A percentile compares a stretch with the other conserved stretches of the same genome.
These are phyloP conservation scores for Cyaniris semiargus DNA, from an alignment of 2,888 invertebrate species.

Conservation along the genomic window DNA sequence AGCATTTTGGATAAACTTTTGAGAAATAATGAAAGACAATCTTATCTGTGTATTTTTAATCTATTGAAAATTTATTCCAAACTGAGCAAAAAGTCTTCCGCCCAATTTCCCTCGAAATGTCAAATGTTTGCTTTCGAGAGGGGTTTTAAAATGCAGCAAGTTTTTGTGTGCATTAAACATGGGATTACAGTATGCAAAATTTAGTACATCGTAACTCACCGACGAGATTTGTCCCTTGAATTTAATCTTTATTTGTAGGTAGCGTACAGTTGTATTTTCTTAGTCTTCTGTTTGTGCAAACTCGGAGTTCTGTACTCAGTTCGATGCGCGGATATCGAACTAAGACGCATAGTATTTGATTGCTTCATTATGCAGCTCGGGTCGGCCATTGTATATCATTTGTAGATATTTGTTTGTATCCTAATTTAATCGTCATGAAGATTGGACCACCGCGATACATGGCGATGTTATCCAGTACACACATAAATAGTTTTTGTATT, in stretches of 20 bases:
- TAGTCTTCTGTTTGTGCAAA: neutral
- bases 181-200: slow-evolving; percentile 73
- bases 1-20: neutral
- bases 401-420: slow-evolving; percentile 73
- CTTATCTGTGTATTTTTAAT: slow-evolving; percentile 9
- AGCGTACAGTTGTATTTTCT: neutral
- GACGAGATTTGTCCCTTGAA: neutral
- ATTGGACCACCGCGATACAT: slow-evolving; percentile 72
- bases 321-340: slow-evolving; percentile 48
- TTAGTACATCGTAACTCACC: slow-evolving; percentile 19
- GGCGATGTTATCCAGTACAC: slow-evolving; percentile 65
- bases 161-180: slow-evolving; percentile 65
- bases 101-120: slow-evolving; percentile 74
- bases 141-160: slow-evolving; percentile 78
- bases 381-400: slow-evolving; percentile 76
- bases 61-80: slow-evolving; percentile 44
- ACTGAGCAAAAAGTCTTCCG: slow-evolving; percentile 64
- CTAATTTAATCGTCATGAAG: slow-evolving; percentile 79
- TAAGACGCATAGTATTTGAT: slow-evolving; percentile 75
- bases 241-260: neutral
- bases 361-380: slow-evolving; percentile 76
- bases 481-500: slow-evolving; percentile 27
- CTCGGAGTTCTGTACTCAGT: slow-evolving; percentile 36
- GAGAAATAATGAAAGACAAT: neutral
- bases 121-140: slow-evolving; percentile 74